Evolutionary conservation across 2,797 vertebrate species (phyloP), one percentile per base, ranked within the genome.

Genomic region (Tiaroga cobitis): DNA sequence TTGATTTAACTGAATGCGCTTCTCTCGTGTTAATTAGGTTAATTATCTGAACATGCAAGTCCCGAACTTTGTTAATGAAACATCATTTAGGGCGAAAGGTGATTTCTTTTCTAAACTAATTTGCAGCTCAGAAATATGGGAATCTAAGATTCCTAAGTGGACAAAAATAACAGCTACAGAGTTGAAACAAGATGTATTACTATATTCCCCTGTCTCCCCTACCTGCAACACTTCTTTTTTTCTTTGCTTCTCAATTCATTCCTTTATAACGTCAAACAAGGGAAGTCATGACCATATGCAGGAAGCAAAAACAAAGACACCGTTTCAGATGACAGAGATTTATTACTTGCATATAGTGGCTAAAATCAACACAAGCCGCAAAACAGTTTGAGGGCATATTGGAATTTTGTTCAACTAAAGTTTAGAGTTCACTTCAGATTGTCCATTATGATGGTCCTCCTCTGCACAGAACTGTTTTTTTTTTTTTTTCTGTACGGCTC

Each of bases 271-370:
- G 61, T 78, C n/a, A 70, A 78, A 75, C 11, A 84, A 61, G 32
- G 41, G n/a, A 77, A 69, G 49, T 84, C 49, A 24, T 24, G 65
- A 78, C 63, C 74, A 51, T n/a, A 26, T 34, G 63, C 26, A 32
- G 75, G 37, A 69, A 59, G 49, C 32, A 56, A 78, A 75, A 29
- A 65, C 65, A 84, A 77, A 69, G 21, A 79, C 49, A 70, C 51
- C 0, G 4, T 61, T 56, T 51, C 15, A 79, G 49, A 37, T 70
- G 74, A 84, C 82, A 70, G 49, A 84, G 61, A 84, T 84, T 43
- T 78, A 84, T 84, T 56, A 68, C 63, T 61, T 59, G n/a, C 63
- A 84, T 69, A 78, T 19, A 51, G 46, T 69, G 63, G 34, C 51
- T 84, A 9, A 39, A 70, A 84, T 61, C 65, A 29, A 84, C 74